These are phyloP conservation scores for Lytechinus pictus DNA, from an alignment of 35 echinoderm and acorn worm genomes.

Conservation along the genomic window DNA sequence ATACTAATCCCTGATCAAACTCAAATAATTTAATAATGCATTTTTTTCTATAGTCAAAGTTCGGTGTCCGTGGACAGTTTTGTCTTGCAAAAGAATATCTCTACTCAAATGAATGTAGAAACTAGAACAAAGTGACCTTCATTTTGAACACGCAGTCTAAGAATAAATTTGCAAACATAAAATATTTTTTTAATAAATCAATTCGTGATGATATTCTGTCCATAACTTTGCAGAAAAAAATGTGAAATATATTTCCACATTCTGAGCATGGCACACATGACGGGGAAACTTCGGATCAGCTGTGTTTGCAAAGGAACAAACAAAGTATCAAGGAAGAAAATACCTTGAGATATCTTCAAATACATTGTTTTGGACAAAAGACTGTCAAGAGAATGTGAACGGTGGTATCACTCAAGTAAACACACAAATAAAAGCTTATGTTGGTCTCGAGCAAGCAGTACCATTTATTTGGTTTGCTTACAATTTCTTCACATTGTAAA, in stretches of 20 bases:
- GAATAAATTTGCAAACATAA: neutral
- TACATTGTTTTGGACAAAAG: neutral
- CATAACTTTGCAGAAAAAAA: neutral
- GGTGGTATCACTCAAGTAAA: neutral
- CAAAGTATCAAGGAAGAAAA: neutral
- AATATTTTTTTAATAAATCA: neutral
- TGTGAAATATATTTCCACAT: neutral
- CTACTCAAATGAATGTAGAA: no score
- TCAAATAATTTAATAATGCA: no score
- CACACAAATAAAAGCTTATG: neutral
- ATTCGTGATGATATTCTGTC: no score
- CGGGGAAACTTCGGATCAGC: neutral
- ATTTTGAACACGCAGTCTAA: neutral
- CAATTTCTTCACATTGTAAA: neutral
- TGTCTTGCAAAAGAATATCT: no score
- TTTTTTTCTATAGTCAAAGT: neutral
- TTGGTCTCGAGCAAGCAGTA: neutral
- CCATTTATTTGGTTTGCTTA: conserved; percentile 12
- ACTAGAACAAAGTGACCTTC: neutral
- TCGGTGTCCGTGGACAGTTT: neutral
- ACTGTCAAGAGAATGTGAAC: neutral
- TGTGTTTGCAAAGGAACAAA: neutral
- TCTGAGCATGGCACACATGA: neutral
- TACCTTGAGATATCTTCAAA: conserved; percentile 10
- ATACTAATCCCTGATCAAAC: no score